Conservation (phyloP, 1,140 invertebrate species). For the Thaumatotibia leucotreta region DNA sequence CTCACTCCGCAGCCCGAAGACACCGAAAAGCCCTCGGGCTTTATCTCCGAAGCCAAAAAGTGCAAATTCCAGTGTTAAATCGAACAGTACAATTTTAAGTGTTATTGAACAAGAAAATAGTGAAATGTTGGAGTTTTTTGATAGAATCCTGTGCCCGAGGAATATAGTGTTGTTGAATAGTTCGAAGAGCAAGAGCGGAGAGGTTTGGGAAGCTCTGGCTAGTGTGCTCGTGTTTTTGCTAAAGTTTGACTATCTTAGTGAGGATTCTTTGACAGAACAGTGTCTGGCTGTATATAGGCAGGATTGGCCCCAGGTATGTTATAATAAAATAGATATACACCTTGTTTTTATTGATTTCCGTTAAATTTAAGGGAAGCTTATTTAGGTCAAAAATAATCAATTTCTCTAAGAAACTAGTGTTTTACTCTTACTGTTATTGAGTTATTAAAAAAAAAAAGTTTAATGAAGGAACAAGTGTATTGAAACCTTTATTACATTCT, state of each 20-base stretch:
- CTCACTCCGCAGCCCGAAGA: background rate
- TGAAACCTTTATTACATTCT: no score
- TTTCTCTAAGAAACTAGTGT: no score
- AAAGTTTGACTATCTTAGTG: constrained; percentile 51
- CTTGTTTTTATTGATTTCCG: no score
- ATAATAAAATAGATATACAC: no score
- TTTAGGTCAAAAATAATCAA: no score
- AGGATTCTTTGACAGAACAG: constrained; percentile 65
- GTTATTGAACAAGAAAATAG: constrained; percentile 13
- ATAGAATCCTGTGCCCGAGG: constrained; percentile 54
- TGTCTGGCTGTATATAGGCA: constrained; percentile 67
- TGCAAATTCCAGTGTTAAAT: background rate
- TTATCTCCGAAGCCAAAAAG: background rate
- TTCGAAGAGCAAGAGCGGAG: constrained; percentile 18
- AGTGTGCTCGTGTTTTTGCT: constrained; percentile 52
- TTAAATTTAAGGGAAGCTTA: no score
- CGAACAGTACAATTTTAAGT: background rate
- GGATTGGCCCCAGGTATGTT: constrained; percentile 67
- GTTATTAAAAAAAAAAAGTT: no score
- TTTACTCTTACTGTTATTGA: no score
- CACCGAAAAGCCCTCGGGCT: background rate
- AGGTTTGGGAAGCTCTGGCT: constrained; percentile 54
- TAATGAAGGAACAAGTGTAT: no score
- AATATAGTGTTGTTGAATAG: constrained; percentile 52
- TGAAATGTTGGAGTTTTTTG: constrained; percentile 45